Conservation (phyloP, 2,888 invertebrate species). For the Hemistola chrysoprasaria region DNA sequence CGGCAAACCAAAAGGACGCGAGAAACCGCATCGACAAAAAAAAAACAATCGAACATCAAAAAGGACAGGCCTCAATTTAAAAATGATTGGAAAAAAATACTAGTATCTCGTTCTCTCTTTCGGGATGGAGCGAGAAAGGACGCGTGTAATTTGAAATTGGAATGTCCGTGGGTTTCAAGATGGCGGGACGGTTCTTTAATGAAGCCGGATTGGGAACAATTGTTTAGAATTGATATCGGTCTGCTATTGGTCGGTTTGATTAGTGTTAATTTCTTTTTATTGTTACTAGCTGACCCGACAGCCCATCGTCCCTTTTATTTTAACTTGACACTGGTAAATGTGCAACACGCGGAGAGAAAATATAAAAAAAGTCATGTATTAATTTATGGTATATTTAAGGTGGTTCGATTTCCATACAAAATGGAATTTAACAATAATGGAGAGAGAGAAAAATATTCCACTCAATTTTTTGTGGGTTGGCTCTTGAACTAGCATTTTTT, state of each 20-base stretch:
- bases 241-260: constrained; percentile 28
- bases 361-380: too few relatives aligned
- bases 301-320: too few relatives aligned
- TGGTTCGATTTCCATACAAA: too few relatives aligned
- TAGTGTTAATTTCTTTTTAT: constrained; percentile 30
- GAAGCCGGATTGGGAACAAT: constrained; percentile 38
- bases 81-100: constrained; percentile 33
- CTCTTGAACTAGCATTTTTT: too few relatives aligned
- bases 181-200: constrained; percentile 35
- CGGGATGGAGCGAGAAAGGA: constrained; percentile 23
- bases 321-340: too few relatives aligned
- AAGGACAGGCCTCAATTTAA: constrained; percentile 37
- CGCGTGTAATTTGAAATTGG: constrained; percentile 32
- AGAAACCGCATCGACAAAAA: constrained; percentile 20
- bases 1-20: constrained; percentile 22
- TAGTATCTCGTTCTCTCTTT: constrained; percentile 21
- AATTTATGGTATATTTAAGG: too few relatives aligned
- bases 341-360: too few relatives aligned
- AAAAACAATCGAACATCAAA: constrained; percentile 34
- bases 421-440: too few relatives aligned
- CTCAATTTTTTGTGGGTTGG: too few relatives aligned
- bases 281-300: too few relatives aligned
- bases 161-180: constrained; percentile 36
- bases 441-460: too few relatives aligned
- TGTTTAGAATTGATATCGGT: constrained; percentile 37